Conservation (phyloP, 2,113 vertebrate species). For the Apodemus sylvaticus region DNA sequence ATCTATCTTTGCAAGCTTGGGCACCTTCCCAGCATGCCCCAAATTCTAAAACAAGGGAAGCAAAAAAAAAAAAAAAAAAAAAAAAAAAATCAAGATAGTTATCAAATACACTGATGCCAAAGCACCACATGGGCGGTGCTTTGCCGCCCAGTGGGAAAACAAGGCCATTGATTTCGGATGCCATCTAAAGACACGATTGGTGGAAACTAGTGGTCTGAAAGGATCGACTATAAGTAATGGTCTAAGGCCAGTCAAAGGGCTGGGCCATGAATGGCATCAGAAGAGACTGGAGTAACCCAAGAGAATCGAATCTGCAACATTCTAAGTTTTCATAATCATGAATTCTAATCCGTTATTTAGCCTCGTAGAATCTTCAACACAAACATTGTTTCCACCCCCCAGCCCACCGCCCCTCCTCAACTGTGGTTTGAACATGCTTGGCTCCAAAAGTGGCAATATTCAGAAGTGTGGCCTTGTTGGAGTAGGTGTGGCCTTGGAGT, state of each 20-base stretch:
- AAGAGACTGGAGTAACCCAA: not conserved
- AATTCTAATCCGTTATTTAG: not conserved
- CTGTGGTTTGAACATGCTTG: too few species aligned
- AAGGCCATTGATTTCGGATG: not conserved
- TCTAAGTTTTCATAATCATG: not conserved
- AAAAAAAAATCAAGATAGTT: not conserved
- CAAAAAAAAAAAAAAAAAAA: too few species aligned
- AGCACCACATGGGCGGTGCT: not conserved
- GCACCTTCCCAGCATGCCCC: rapidly evolving
- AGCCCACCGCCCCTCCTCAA: rapidly evolving
- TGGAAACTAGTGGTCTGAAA: not conserved
- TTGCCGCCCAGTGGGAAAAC: not conserved
- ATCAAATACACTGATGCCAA: not conserved
- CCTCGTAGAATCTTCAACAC: not conserved
- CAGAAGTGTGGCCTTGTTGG: too few species aligned
- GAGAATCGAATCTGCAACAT: not conserved
- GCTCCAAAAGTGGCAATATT: too few species aligned
- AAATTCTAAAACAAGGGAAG: not conserved
- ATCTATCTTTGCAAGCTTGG: not conserved
- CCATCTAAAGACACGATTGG: too few species aligned
- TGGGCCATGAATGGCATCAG: too few species aligned
- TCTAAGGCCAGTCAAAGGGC: not conserved
- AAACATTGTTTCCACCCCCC: not conserved
- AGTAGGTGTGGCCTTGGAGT: too few species aligned
- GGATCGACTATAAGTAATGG: not conserved